Percentiles rank a stretch among this genome's conserved stretches.
phyloP scores from a whole-genome alignment of 2,113 vertebrate genomes.

The Oreotragus oreotragus region DNA sequence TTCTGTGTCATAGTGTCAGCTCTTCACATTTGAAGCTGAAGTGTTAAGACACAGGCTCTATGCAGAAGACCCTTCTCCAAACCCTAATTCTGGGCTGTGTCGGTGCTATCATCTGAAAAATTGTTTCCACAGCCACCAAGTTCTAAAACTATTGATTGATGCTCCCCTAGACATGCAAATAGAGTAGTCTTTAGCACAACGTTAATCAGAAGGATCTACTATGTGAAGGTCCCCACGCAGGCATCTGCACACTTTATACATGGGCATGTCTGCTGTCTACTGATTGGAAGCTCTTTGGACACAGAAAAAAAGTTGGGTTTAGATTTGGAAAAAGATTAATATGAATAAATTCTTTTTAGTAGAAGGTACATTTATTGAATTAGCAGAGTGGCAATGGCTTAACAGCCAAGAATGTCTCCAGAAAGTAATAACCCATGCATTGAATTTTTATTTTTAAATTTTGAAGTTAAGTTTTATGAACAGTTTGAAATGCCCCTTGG shows the following conservation, averaged over 20 bases:
- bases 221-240: background rate
- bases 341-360: background rate
- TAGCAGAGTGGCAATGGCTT: background rate
- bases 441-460: conserved; percentile 22
- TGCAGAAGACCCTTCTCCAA: background rate
- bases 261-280: background rate
- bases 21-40: background rate
- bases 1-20: background rate
- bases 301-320: background rate
- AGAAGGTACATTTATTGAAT: background rate
- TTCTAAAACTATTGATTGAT: background rate
- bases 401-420: background rate
- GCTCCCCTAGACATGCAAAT: background rate
- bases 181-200: background rate
- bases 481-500: background rate
- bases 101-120: background rate
- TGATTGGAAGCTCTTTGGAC: background rate
- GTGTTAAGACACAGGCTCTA: background rate
- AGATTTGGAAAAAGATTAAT: background rate
- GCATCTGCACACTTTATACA: background rate
- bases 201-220: background rate
- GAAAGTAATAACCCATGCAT: background rate
- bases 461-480: background rate
- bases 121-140: background rate
- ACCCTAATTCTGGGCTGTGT: background rate